Evolutionary conservation across 2,888 invertebrate genomes (phyloP).

Genomic region (Ichneumoninae sp.): DNA sequence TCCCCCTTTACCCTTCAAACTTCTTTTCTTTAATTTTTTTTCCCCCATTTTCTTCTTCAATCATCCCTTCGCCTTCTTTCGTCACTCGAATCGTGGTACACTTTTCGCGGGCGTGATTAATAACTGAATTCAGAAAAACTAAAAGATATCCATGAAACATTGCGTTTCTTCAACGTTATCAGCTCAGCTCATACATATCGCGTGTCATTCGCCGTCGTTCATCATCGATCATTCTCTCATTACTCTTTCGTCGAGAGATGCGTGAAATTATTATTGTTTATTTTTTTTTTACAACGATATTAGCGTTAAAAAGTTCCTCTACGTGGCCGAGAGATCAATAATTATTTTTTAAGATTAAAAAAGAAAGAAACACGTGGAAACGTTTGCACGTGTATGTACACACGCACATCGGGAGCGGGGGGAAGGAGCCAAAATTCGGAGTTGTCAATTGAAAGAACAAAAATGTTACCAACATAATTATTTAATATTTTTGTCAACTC

Average conservation of each 20-base stretch:
- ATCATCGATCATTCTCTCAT: constrained; percentile 29
- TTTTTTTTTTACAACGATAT: background rate
- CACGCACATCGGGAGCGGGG: constrained; percentile 28
- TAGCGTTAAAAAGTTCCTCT: background rate
- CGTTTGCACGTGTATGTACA: constrained; percentile 68
- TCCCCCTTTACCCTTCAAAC: background rate
- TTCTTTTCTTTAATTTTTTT: constrained; percentile 3
- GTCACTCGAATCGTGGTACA: constrained; percentile 32
- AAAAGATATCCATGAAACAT: background rate
- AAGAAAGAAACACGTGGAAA: constrained; percentile 20
- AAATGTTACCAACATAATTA: background rate
- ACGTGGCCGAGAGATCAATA: background rate
- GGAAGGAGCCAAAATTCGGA: constrained; percentile 60
- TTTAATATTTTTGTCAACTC: background rate
- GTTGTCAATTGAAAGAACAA: background rate
- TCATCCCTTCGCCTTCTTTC: background rate
- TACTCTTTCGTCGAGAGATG: constrained; percentile 20
- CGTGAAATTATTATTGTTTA: background rate
- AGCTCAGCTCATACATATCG: constrained; percentile 19
- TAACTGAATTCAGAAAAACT: background rate
- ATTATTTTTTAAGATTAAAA: background rate
- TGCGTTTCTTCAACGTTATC: background rate
- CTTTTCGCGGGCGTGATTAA: background rate
- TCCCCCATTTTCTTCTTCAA: background rate
- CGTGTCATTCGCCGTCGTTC: constrained; percentile 21